A percentile compares a stretch with the other conserved stretches of the same genome.
These are phyloP conservation scores for Prosapia bicincta DNA, from an alignment of 2,888 invertebrate genomes.

Conservation along the genomic window DNA sequence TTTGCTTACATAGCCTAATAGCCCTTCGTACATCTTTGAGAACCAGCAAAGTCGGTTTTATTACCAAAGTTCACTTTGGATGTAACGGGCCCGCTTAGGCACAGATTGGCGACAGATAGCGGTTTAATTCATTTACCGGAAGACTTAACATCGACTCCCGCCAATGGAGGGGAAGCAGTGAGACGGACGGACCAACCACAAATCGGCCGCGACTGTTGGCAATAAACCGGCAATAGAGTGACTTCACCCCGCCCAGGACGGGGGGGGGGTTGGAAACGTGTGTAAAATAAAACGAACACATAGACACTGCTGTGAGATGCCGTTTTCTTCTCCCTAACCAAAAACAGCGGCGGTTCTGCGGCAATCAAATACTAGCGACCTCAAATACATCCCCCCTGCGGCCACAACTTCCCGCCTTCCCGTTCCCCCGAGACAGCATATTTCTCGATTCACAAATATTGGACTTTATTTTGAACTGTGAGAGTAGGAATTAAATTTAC, in stretches of 20 bases:
- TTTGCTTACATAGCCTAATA: too few species aligned
- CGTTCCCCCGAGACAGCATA: neutral
- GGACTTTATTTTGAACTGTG: neutral
- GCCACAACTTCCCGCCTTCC: neutral
- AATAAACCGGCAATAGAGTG: neutral
- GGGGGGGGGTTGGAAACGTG: neutral
- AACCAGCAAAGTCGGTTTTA: too few species aligned
- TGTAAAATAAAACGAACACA: neutral
- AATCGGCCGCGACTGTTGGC: neutral
- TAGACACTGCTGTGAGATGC: neutral
- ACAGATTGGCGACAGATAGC: too few species aligned
- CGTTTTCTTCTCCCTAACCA: neutral
- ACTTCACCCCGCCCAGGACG: neutral
- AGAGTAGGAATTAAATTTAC: too few species aligned
- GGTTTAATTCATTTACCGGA: conserved; percentile 25
- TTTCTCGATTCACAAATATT: neutral
- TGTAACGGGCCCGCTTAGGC: too few species aligned
- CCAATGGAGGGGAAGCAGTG: neutral
- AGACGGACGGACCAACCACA: neutral
- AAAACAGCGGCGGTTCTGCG: neutral
- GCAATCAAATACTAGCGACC: neutral
- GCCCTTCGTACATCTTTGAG: too few species aligned
- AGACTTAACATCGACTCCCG: neutral
- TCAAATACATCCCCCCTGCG: neutral
- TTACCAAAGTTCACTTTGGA: too few species aligned